Base-by-base conservation (phyloP, 2,113 vertebrate genomes). In the Manacus vitellinus region DNA sequence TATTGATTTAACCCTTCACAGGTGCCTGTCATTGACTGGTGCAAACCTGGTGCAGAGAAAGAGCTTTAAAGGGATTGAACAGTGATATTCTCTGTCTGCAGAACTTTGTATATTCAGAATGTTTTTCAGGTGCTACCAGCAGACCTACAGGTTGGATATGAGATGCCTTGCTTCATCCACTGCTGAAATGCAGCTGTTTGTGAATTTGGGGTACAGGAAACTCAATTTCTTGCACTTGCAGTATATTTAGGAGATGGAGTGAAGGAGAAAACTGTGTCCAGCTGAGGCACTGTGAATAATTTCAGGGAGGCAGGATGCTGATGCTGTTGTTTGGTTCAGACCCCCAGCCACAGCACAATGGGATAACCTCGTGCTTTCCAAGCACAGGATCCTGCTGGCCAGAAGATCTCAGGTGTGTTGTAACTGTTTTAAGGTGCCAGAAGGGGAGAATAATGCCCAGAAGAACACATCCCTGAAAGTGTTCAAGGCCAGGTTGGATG, bases 1-100 rank as follows among this genome's bases (percentile, higher is more conserved):
- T 97, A 93, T 89, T 81, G 83, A 68, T 88, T 97, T 97, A 97
- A 97, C 96, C 96, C 93, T 96, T 97, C 78, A 49, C 46, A 46
- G 80, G 37, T 43, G 30, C 46, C 43, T 73, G 35, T 28, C 68
- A 66, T 63, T 14, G 55, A 30, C 14, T 73, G 49, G 37, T 17
- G 17, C 68, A 83, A 68, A 55, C 22, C 6, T 54, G 37, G 30
- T 56, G 62, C 65, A 66, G 74, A 17, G 12, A 63, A 66, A 46
- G 33, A 55, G 35, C n/a, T 86, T 65, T 62, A 12, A 78, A 86
- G 78, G 63, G 46, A 67, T 63, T 79, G 66, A 78, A 75, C 10
- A 54, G 1, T 2, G 20, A 21, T 39, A n/a, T 19, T 14, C 3
- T 12, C 43, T 46, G 33, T 43, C 46, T 71, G 85, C 44, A 77